A percentile compares a stretch with the other conserved stretches of the same genome.
phyloP scores from a whole-genome alignment of 2,888 invertebrate genomes.

The Trissolcus japonicus region DNA sequence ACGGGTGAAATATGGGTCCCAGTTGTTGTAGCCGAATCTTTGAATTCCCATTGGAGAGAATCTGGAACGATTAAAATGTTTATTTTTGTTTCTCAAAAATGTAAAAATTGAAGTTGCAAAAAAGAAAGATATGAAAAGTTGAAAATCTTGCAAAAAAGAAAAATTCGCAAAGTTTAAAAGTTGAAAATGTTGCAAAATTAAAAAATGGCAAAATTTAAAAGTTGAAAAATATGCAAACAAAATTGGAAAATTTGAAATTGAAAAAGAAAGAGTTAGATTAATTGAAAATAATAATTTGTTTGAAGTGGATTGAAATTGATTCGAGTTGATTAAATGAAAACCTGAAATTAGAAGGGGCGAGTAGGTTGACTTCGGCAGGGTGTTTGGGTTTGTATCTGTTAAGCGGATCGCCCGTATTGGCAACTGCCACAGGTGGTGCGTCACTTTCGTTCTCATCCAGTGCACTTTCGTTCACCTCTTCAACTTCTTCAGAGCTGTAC shows the following conservation, averaged over 20 bases:
- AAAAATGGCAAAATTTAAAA: too few species aligned
- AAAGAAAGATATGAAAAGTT: too few species aligned
- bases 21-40: conserved; percentile 67
- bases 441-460: conserved; percentile 58
- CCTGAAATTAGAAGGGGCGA: conserved; percentile 79
- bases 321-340: conserved; percentile 34
- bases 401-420: conserved; percentile 80
- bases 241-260: too few species aligned
- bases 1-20: conserved; percentile 62
- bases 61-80: conserved; percentile 60
- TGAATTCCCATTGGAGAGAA: conserved; percentile 70
- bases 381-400: conserved; percentile 84
- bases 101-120: neutral
- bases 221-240: too few species aligned
- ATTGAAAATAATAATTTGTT: too few species aligned
- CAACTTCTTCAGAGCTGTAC: conserved; percentile 64
- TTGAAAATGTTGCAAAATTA: too few species aligned
- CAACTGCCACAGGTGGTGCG: conserved; percentile 63
- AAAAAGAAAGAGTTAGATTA: too few species aligned
- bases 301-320: too few species aligned
- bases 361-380: conserved; percentile 84
- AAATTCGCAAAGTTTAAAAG: too few species aligned
- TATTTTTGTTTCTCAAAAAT: neutral
- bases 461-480: conserved; percentile 61
- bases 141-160: too few species aligned